Evolutionary conservation across 2,888 invertebrate species (phyloP).

Genomic region (Chrysomela aeneicollis): DNA sequence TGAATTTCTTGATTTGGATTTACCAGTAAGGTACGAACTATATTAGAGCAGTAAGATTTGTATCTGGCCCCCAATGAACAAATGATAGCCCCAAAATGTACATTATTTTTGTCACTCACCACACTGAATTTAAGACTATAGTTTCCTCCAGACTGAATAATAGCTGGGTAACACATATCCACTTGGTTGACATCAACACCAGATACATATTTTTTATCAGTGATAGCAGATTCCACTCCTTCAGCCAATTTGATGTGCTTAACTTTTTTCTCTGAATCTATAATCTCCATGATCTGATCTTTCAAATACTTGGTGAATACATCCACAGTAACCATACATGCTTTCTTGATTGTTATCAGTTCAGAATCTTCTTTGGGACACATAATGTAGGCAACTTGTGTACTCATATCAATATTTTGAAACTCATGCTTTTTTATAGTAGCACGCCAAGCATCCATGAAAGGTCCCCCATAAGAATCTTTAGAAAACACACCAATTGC

Average conservation of each 20-base stretch:
- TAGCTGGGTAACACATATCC: slow-evolving; percentile 98
- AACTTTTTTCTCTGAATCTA: slow-evolving; percentile 98
- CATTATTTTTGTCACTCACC: slow-evolving; percentile 88
- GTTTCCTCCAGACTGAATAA: slow-evolving; percentile 98
- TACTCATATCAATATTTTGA: slow-evolving; percentile 81
- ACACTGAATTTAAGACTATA: slow-evolving; percentile 95
- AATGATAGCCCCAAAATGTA: slow-evolving; percentile 96
- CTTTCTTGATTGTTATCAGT: slow-evolving; percentile 88
- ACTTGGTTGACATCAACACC: slow-evolving; percentile 88
- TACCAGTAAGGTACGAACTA: slow-evolving; percentile 94
- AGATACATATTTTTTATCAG: slow-evolving; percentile 95
- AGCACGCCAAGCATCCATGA: slow-evolving; percentile 90
- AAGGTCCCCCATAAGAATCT: slow-evolving; percentile 92
- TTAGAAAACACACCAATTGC: slow-evolving; percentile 89
- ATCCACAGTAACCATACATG: slow-evolving; percentile 91
- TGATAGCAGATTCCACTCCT: slow-evolving; percentile 90
- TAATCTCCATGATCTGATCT: slow-evolving; percentile 98
- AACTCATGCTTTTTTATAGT: slow-evolving; percentile 74
- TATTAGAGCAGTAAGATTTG: slow-evolving; percentile 97
- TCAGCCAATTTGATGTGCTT: slow-evolving; percentile 95
- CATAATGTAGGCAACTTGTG: slow-evolving; percentile 85
- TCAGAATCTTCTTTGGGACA: slow-evolving; percentile 95
- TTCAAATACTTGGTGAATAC: slow-evolving; percentile 96
- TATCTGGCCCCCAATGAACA: slow-evolving; percentile 95
- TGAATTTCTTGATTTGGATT: slow-evolving; percentile 85